Evolutionary conservation across 2,888 invertebrate genomes (phyloP).

Genomic region (Seladonia tumulorum): DNA sequence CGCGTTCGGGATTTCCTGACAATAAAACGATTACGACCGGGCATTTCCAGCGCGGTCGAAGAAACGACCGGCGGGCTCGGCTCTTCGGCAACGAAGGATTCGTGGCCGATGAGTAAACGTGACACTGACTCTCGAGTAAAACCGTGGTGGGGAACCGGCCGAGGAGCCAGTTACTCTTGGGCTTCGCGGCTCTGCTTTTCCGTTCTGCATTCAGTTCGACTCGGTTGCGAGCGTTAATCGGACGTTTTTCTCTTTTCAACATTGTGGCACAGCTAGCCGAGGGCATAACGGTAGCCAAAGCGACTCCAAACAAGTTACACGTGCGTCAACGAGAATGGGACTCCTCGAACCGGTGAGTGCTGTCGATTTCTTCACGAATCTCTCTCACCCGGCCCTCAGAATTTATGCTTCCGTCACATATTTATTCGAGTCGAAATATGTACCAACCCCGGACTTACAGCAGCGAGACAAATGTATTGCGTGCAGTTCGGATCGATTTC

Average conservation of each 20-base stretch:
- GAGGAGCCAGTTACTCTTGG: slow-evolving; percentile 36
- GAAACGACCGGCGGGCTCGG: slow-evolving; percentile 29
- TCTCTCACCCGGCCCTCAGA: not conserved
- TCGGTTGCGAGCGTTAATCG: slow-evolving; percentile 32
- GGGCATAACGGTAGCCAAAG: not conserved
- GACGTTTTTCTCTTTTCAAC: slow-evolving; percentile 44
- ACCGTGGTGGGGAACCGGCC: slow-evolving; percentile 52
- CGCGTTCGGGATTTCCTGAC: slow-evolving; percentile 56
- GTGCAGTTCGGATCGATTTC: not conserved
- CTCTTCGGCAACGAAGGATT: slow-evolving; percentile 38
- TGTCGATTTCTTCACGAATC: not conserved
- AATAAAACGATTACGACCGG: slow-evolving; percentile 55
- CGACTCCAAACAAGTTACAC: not conserved
- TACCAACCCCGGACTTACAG: not conserved
- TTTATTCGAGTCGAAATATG: not conserved
- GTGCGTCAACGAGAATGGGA: not conserved
- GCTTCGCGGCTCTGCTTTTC: slow-evolving; percentile 49
- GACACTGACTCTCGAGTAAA: slow-evolving; percentile 39
- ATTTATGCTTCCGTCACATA: not conserved
- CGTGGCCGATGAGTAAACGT: slow-evolving; percentile 35
- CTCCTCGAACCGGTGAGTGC: not conserved
- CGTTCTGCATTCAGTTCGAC: slow-evolving; percentile 49
- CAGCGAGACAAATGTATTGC: no score
- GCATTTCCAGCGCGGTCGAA: slow-evolving; percentile 64
- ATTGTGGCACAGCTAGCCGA: not conserved